Conservation (phyloP, 92 coral and sea anemone genomes). For the Ricordea florida region DNA sequence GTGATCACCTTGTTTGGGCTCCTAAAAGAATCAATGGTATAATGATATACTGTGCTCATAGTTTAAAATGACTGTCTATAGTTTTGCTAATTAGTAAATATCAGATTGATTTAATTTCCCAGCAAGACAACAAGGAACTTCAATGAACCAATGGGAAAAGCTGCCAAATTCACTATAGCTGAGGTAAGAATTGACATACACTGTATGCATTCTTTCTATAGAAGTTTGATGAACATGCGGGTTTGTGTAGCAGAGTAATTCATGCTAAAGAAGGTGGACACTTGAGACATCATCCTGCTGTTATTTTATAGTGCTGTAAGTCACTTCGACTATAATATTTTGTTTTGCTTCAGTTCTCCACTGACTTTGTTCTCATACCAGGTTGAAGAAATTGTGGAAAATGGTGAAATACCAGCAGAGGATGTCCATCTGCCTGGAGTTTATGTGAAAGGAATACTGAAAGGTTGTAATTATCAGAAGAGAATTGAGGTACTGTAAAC, state of each 20-base stretch:
- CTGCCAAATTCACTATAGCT: constrained; percentile 93
- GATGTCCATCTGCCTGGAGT: constrained; percentile 89
- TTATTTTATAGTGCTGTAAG: too few relatives aligned
- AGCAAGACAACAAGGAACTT: constrained; percentile 96
- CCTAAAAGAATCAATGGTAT: neutral
- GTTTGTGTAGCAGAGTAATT: too few relatives aligned
- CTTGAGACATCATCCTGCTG: too few relatives aligned
- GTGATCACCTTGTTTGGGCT: too few relatives aligned
- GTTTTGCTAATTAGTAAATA: neutral
- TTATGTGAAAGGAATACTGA: constrained; percentile 83
- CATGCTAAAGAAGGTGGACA: too few relatives aligned
- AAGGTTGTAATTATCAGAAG: constrained; percentile 84
- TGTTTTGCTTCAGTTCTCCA: too few relatives aligned
- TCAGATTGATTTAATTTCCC: neutral
- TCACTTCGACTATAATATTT: too few relatives aligned
- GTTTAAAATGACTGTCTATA: neutral
- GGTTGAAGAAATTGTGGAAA: constrained; percentile 97
- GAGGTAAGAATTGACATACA: constrained; percentile 59
- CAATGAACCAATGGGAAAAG: constrained; percentile 97
- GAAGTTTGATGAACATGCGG: too few relatives aligned
- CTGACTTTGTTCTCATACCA: too few relatives aligned
- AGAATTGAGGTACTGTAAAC: constrained; percentile 79
- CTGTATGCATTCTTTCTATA: neutral
- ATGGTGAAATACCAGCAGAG: constrained; percentile 90
- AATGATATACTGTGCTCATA: too few relatives aligned